Evolutionary conservation across 2,113 vertebrate genomes (phyloP), one percentile per base, ranked within the genome.

Genomic region (Xiphophorus maculatus): DNA sequence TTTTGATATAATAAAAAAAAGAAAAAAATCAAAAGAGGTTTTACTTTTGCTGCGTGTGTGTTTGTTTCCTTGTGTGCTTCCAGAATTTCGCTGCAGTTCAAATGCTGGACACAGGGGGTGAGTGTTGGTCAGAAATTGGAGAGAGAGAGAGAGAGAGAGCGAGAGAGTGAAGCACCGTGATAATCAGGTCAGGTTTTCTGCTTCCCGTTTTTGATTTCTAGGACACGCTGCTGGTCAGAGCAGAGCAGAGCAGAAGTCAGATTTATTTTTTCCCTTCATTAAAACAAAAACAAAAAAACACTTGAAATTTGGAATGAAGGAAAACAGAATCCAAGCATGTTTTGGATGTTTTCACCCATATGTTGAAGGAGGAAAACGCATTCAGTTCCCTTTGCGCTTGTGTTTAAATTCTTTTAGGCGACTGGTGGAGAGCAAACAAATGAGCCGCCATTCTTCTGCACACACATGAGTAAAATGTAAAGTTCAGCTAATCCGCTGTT

Each of bases 1-100:
- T 95, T 95, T 95, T 95, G 93, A 95, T 94, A 95, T 95, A 95
- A 95, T 95, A 95, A 95, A 95, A 67, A 94, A 93, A 89, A 75
- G 94, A 95, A 95, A 44, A 94, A 93, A 89, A 76, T 76, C 65
- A 86, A 93, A 93, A 89, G 83, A 85, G 88, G 77, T 84, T 70
- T 80, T 25, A 40, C 62, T 76, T 73, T 80, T 42, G 29, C 60
- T 62, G 77, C 87, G 71, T n/a, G 74, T 77, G 76, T 42, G 40
- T 42, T 42, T 42, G 4, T 17, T 48, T 48, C 14, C 14, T 48
- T 19, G 14, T 48, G 15, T 81, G 51, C 87, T 14, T 66, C 40
- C 10, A 0, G 3, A 19, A 12, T 28, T n/a, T 61, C 3, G 84
- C 67, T 92, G 92, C 71, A 93, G 84, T 93, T 90, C 89, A 79